These are phyloP conservation scores for Drosophila trapezifrons DNA, from an alignment of 1,140 invertebrate genomes.

Conservation along the genomic window DNA sequence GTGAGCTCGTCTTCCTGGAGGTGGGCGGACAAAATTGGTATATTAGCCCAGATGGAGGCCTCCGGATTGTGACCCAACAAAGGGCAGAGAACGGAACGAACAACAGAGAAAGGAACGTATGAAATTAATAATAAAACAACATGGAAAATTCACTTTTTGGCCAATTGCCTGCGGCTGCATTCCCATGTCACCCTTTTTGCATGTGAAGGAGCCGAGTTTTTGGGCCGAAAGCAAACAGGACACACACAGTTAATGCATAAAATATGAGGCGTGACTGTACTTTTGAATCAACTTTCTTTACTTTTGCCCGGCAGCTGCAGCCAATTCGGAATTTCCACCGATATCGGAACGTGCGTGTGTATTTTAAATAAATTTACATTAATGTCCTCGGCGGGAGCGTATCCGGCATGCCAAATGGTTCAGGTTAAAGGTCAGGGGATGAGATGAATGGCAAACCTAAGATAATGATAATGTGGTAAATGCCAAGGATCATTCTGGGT, in stretches of 20 bases:
- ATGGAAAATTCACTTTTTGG: conserved; percentile 71
- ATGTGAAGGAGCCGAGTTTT: conserved; percentile 24
- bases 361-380: conserved; percentile 65
- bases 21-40: conserved; percentile 47
- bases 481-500: neutral
- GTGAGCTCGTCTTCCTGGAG: neutral
- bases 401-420: neutral
- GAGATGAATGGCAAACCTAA: neutral
- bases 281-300: conserved; percentile 14
- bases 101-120: conserved; percentile 35
- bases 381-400: conserved; percentile 2
- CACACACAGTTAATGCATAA: conserved; percentile 73
- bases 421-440: neutral
- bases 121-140: conserved; percentile 81
- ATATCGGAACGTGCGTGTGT: conserved; percentile 10
- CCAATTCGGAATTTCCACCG: conserved; percentile 25
- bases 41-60: conserved; percentile 60
- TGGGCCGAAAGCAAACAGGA: conserved; percentile 32
- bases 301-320: conserved; percentile 49
- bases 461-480: neutral
- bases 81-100: conserved; percentile 9
- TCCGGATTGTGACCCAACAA: conserved; percentile 29
- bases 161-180: conserved; percentile 61
- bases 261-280: conserved; percentile 60
- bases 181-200: conserved; percentile 59